These are phyloP conservation scores for Melanophora roralis DNA, from an alignment of 2,888 invertebrate genomes.

Conservation along the genomic window DNA sequence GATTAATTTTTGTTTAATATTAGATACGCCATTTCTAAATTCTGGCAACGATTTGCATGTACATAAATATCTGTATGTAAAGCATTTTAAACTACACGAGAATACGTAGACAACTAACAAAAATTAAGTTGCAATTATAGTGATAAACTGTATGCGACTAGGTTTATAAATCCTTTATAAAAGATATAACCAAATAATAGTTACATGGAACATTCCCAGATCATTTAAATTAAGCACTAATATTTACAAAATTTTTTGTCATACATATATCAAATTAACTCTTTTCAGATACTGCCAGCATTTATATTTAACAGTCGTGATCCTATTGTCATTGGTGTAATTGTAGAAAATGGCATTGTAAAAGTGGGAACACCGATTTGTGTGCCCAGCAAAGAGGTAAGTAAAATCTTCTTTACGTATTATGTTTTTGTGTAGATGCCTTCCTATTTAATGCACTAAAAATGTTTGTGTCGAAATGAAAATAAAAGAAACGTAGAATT, in stretches of 20 bases:
- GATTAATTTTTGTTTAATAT: no score
- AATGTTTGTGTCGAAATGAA: neutral
- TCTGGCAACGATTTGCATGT: no score
- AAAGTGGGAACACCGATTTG: slow-evolving; percentile 98
- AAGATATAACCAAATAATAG: slow-evolving; percentile 6
- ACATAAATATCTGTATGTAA: no score
- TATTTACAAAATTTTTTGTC: neutral
- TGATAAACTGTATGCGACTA: slow-evolving; percentile 23
- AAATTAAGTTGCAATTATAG: slow-evolving; percentile 68
- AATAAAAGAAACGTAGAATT: no score
- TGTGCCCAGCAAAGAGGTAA: slow-evolving; percentile 96
- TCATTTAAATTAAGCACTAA: neutral
- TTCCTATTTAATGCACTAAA: neutral
- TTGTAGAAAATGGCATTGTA: slow-evolving; percentile 95
- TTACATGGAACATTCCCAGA: neutral
- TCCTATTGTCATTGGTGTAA: slow-evolving; percentile 97
- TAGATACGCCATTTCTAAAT: no score
- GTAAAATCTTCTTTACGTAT: slow-evolving; percentile 70
- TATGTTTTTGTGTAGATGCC: no score
- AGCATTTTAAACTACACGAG: slow-evolving; percentile 12
- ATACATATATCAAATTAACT: neutral
- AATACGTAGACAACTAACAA: slow-evolving; percentile 53
- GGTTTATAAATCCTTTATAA: slow-evolving; percentile 21
- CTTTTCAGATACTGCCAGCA: slow-evolving; percentile 83
- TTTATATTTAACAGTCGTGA: slow-evolving; percentile 99